Base-by-base conservation (phyloP, 2,113 vertebrate species). In the Corythornis vintsioides region DNA sequence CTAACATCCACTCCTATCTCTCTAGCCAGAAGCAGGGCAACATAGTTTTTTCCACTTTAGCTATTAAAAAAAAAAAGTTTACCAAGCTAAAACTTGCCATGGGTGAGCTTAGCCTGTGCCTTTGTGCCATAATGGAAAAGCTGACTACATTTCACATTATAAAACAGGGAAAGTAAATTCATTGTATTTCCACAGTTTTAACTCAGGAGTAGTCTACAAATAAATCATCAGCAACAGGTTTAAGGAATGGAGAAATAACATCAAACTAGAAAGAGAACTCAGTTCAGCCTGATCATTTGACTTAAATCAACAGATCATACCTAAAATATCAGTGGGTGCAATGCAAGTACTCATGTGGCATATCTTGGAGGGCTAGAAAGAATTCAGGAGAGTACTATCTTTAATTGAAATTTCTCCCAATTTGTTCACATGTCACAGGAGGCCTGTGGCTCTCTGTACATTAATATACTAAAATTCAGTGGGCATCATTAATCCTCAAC, bases 181-280 rank as follows among this genome's bases (percentile, higher is more conserved):
- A 55, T 25, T 35, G 4, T 13, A 29, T 69, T 92, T 53, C 35
- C 28, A 29, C 2, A 42, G 31, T 8, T 69, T 78, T 79, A 28
- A 71, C 10, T 67, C 33, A n/a, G 26, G 47, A 59, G 33, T 29
- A 31, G 33, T 16, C 63, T 55, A 38, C 38, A 57, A 61, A 69
- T 7, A 75, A 86, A 86, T 38, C 24, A 78, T 67, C 22, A 81
- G 90, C 93, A 88, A 94, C 81, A 95, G 55, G 93, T 94, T 88
- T 88, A 65, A 47, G 20, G 43, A 78, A 61, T 1, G 57, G 20
- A 86, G 45, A 84, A 88, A 64, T 8, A 60, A 20, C 3, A 8
- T 45, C 17, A 57, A 80, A 78, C 18, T 6, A 57, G 42, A 56
- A 45, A 70, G 56, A 26, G 78, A 71, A 63, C 14, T 81, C 76